Percentiles rank a stretch among this genome's conserved stretches.
Evolutionary conservation across 2,888 invertebrate genomes (phyloP).

Genomic region (Thymelicus acteon): DNA sequence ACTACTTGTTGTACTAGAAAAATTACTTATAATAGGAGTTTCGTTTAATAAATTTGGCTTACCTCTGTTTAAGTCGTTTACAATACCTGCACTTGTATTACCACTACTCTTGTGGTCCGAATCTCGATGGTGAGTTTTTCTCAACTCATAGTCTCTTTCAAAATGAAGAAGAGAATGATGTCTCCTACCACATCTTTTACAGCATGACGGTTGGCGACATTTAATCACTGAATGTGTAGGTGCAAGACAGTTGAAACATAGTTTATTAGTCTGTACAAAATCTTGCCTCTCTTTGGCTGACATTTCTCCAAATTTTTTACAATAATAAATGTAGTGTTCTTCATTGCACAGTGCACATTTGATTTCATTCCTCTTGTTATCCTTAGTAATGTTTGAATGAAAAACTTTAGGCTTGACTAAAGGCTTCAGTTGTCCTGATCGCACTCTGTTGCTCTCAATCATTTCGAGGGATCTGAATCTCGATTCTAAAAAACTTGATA

Average conservation of each 20-base stretch:
- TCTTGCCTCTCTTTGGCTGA: neutral
- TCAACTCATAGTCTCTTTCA: too few relatives aligned
- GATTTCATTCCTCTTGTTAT: too few relatives aligned
- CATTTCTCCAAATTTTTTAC: neutral
- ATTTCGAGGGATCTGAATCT: slow-evolving; percentile 40
- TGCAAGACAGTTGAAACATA: neutral
- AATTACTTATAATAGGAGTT: too few relatives aligned
- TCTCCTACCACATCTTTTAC: neutral
- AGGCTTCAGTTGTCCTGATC: neutral
- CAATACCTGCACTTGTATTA: too few relatives aligned
- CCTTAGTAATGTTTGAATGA: neutral
- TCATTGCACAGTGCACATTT: too few relatives aligned
- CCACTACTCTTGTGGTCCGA: too few relatives aligned
- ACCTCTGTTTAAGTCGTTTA: too few relatives aligned
- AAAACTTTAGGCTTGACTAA: neutral
- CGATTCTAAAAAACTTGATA: slow-evolving; percentile 35
- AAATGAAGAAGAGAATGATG: neutral
- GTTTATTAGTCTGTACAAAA: neutral
- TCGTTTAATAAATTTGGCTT: too few relatives aligned
- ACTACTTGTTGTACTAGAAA: too few relatives aligned
- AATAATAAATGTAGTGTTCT: too few relatives aligned
- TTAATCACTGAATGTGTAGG: neutral
- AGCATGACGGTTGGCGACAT: neutral
- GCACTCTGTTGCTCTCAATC: neutral
- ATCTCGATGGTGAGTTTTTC: too few relatives aligned